Conservation (phyloP, 92 coral and sea anemone genomes). For the Siderastrea radians region DNA sequence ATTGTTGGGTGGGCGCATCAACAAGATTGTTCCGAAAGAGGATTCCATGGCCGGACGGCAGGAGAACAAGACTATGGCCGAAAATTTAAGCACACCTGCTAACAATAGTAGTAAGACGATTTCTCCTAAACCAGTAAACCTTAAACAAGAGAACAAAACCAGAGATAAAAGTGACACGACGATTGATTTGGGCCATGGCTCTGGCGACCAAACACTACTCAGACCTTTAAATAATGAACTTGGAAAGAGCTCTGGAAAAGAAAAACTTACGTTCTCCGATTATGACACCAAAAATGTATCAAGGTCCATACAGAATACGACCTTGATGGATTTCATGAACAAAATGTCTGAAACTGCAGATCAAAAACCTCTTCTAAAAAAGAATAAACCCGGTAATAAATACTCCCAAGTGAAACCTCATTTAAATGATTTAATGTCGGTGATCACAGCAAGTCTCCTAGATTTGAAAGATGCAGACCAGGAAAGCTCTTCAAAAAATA, state of each 20-base stretch:
- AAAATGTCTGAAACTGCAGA: not conserved
- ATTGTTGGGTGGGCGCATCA: conserved; percentile 43
- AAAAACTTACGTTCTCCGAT: conserved; percentile 18
- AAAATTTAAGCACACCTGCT: not conserved
- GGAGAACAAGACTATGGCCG: conserved; percentile 12
- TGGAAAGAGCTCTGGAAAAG: not conserved
- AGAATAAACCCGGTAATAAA: conserved; percentile 16
- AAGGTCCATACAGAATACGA: conserved; percentile 5
- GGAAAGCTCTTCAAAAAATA: conserved; percentile 3
- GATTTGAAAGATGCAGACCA: not conserved
- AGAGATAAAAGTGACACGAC: not conserved
- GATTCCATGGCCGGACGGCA: not conserved
- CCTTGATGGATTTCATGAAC: conserved; percentile 44
- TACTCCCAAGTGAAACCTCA: conserved; percentile 15
- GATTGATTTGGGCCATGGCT: not conserved
- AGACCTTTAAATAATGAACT: not conserved
- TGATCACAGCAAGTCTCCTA: conserved; percentile 4
- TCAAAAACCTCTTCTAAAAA: not conserved
- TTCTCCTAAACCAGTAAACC: not conserved
- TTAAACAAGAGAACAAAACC: not conserved
- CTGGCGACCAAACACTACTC: not conserved
- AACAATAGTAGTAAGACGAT: not conserved
- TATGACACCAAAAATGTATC: conserved; percentile 24
- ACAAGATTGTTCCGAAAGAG: conserved; percentile 14
- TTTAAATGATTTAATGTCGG: conserved; percentile 25